Evolutionary conservation across 1,140 invertebrate species (phyloP).

Genomic region (Drosophila burlai): DNA sequence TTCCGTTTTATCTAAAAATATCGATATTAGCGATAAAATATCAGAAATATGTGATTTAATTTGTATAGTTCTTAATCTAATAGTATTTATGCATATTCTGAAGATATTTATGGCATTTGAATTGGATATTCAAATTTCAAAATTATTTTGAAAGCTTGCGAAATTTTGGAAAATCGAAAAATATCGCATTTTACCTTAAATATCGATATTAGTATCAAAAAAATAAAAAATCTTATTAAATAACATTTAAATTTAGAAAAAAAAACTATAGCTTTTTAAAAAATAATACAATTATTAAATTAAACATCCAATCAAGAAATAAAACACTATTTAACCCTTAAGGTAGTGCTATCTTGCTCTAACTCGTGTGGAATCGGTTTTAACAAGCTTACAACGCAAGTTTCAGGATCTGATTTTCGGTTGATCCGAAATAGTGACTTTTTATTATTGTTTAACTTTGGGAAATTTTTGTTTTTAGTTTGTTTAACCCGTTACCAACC

Average conservation of each 20-base stretch:
- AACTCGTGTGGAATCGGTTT: background rate
- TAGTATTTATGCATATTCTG: background rate
- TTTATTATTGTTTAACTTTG: conserved; percentile 3
- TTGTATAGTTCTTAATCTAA: too few species aligned
- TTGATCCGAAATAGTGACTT: background rate
- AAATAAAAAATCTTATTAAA: background rate
- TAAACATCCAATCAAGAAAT: background rate
- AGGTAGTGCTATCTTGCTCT: background rate
- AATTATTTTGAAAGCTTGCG: background rate
- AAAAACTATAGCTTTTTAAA: background rate
- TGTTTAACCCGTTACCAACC: conserved; percentile 24
- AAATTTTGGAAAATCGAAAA: background rate
- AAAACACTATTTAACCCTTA: background rate
- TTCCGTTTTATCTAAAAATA: background rate
- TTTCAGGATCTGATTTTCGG: conserved; percentile 16
- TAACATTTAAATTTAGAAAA: background rate
- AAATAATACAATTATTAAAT: background rate
- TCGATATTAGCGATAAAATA: background rate
- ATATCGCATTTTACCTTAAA: background rate
- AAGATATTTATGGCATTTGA: background rate
- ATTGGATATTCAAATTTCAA: background rate
- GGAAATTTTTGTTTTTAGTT: conserved; percentile 1
- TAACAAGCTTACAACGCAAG: conserved; percentile 4
- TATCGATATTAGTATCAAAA: background rate
- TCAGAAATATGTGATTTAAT: too few species aligned